Evolutionary conservation across 1,140 invertebrate genomes (phyloP).

Genomic region (Eriocheir sinensis): DNA sequence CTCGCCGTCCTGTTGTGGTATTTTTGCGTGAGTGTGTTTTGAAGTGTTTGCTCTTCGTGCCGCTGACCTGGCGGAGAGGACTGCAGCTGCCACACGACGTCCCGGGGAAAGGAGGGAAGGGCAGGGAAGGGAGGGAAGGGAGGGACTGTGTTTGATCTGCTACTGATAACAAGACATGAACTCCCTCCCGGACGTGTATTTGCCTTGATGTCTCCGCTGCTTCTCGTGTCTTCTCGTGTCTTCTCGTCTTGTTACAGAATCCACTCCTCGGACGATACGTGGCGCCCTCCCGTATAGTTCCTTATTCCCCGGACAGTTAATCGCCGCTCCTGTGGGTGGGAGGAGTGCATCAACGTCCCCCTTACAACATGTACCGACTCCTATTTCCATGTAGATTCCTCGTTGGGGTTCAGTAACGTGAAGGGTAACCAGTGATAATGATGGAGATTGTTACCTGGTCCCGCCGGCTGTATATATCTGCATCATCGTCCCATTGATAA

Average conservation of each 20-base stretch:
- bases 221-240: not conserved
- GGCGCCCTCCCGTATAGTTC: not conserved
- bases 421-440: too few relatives aligned
- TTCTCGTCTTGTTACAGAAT: not conserved
- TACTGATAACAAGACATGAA: conserved; percentile 14
- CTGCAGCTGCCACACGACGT: not conserved
- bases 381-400: too few relatives aligned
- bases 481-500: too few relatives aligned
- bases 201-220: not conserved
- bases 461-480: too few relatives aligned
- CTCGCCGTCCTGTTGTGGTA: not conserved
- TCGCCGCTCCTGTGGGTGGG: too few relatives aligned
- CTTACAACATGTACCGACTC: too few relatives aligned
- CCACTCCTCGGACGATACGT: too few relatives aligned
- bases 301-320: not conserved
- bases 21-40: conserved; percentile 5
- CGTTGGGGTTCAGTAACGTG: too few relatives aligned
- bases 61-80: not conserved
- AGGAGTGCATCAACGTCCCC: too few relatives aligned
- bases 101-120: too few relatives aligned
- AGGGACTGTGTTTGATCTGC: conserved; percentile 8
- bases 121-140: too few relatives aligned
- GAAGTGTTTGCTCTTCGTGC: conserved; percentile 13
- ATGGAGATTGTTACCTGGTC: too few relatives aligned
- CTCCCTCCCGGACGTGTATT: not conserved